Evolutionary conservation across 2,797 vertebrate species (phyloP), one percentile per base, ranked within the genome.

Genomic region (Poecilia picta): DNA sequence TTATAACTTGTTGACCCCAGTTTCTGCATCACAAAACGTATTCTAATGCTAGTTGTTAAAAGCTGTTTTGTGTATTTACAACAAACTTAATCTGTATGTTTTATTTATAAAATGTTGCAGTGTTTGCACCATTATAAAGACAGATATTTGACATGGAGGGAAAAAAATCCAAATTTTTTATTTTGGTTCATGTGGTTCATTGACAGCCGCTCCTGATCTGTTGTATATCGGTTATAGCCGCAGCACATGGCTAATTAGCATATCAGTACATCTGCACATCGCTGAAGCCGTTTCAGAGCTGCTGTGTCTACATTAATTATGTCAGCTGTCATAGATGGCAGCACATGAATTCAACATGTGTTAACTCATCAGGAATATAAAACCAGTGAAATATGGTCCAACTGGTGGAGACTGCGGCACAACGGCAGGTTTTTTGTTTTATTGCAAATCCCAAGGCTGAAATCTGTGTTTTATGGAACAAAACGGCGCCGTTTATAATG

Each of bases 171-270:
- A 8, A 16, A 46, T 3, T 3, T n/a, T 6, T n/a, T 45, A n/a
- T 71, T 62, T 28, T 64, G 49, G 10, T 46, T 20, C 6, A 33
- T 75, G 1, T 6, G 11, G 31, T 45, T 31, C 51, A 74, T 25
- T 43, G 51, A 28, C 41, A 10, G 31, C 73, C 0, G 25, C 8
- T 57, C 36, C 39, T 25, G 23, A 11, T 62, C 57, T 47, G 28
- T 64, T 74, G 55, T 20, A 62, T 31, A 46, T 75, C 53, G 43
- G 43, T 45, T 12, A 11, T 6, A 36, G 43, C 15, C 16, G 43
- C 57, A 47, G 57, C 74, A 66, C 15, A 33, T 64, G 74, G 74
- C 74, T 75, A 75, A 75, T 75, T 75, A 75, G 57, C 57, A 64
- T 75, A 20, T 64, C 57, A 36, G 45, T 75, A 64, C 28, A 64